Evolutionary conservation across 1,140 invertebrate species (phyloP).

Genomic region (Tetraneura akinire): DNA sequence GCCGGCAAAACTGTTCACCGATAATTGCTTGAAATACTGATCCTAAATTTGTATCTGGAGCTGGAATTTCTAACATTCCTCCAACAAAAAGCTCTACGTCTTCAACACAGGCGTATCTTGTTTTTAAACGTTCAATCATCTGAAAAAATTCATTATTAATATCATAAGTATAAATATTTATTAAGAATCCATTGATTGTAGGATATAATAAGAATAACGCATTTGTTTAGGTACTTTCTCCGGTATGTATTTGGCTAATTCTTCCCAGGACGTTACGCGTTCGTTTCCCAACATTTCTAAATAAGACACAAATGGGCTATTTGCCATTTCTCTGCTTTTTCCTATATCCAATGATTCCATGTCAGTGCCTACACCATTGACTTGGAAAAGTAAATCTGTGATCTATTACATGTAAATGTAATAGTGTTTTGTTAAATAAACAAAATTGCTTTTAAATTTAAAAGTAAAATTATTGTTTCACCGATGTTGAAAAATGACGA

Average conservation of each 20-base stretch:
- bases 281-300: background rate
- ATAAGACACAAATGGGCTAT: background rate
- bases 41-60: conserved; percentile 71
- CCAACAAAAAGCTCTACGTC: conserved; percentile 84
- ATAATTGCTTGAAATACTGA: conserved; percentile 84
- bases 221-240: background rate
- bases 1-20: conserved; percentile 77
- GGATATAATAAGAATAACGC: no score
- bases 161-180: no score
- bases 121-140: conserved; percentile 56
- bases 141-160: background rate
- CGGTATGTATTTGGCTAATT: background rate
- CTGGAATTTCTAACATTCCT: conserved; percentile 71
- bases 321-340: background rate
- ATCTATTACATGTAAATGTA: background rate
- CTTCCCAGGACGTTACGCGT: background rate
- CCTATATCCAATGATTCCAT: background rate
- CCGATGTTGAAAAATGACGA: background rate
- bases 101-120: conserved; percentile 66
- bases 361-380: background rate
- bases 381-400: background rate
- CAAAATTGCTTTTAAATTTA: background rate
- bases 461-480: background rate
- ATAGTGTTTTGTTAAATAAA: background rate
- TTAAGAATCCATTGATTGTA: no score